phyloP scores from a whole-genome alignment of 2,113 vertebrate genomes.

The Catagonus wagneri region DNA sequence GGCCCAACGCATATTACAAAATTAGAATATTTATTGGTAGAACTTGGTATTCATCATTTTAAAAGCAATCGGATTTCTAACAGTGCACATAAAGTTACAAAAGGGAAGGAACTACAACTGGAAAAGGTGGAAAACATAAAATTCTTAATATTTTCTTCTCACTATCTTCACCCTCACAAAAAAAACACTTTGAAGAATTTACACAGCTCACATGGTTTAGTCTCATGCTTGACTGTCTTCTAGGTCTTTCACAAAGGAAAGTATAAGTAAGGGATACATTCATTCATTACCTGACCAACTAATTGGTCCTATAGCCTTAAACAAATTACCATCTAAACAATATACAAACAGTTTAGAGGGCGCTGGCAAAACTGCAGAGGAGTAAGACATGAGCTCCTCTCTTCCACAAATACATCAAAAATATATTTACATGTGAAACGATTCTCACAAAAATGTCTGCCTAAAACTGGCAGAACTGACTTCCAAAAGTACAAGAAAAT shows the following conservation, averaged over 20 bases:
- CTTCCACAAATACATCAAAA: too few species aligned
- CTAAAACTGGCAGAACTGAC: too few species aligned
- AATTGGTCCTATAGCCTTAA: neutral
- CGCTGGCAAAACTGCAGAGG: too few species aligned
- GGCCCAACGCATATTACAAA: neutral
- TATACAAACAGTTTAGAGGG: neutral
- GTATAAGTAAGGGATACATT: neutral
- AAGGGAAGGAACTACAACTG: neutral
- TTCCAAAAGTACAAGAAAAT: too few species aligned
- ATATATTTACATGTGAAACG: too few species aligned
- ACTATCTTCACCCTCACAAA: neutral
- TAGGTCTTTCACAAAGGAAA: constrained; percentile 23
- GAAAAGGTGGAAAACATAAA: neutral
- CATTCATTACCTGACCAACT: neutral
- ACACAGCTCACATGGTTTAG: neutral
- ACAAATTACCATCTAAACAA: neutral
- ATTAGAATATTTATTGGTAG: neutral
- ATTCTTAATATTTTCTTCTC: neutral
- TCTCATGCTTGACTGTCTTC: neutral
- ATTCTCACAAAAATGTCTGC: too few species aligned
- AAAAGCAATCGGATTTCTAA: neutral
- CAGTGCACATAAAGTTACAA: neutral
- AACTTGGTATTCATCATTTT: neutral
- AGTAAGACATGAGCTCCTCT: too few species aligned
- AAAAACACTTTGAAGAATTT: neutral